Base-by-base conservation (phyloP, 2,888 invertebrate genomes). In the Corbicula japonica region DNA sequence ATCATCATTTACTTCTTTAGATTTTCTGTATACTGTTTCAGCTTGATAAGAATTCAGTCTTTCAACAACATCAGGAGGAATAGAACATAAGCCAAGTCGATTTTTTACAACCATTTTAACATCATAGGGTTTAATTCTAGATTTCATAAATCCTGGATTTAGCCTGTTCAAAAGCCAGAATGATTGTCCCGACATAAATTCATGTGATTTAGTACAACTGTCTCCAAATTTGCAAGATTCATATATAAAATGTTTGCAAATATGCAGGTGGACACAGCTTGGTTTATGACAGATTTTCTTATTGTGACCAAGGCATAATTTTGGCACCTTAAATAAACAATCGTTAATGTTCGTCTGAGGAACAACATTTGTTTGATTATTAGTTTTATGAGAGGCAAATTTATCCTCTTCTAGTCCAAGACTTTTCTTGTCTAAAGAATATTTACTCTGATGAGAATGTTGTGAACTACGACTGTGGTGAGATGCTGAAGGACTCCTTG, bases 141-240 rank as follows among this genome's bases (percentile, higher is more conserved):
- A 54, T 12, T 18, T n/a, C 12, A 10, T 52, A 34, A 66, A 32
- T n/a, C 54, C 62, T 30, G 58, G 68, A 50, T 76, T 76, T 2
- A 56, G 12, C 10, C 46, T 38, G n/a, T n/a, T 60, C 21, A 76
- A 46, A 12, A 70, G 6, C 8, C 35, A 4, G 32, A 26, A 69
- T 41, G 69, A 23, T 21, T 76, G 72, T 32, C 63, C 60, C 8
- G 32, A 32, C 30, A 79, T 61, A 18, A 76, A 38, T n/a, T 73
- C 56, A 61, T 80, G 80, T 10, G 26, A 44, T 35, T 73, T 80
- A 4, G 48, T 65, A 52, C 80, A 80, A 10, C 28, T n/a, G 15
- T 76, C 62, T 26, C 73, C 76, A 80, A 52, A 80, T 35, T 54
- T 73, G 41, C 80, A 80, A 6, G 21, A 1, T 15, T 60, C 60